A percentile compares a stretch with the other conserved stretches of the same genome.
Evolutionary conservation across 2,797 vertebrate genomes (phyloP).

Genomic region (Sphenopsis melanotis): DNA sequence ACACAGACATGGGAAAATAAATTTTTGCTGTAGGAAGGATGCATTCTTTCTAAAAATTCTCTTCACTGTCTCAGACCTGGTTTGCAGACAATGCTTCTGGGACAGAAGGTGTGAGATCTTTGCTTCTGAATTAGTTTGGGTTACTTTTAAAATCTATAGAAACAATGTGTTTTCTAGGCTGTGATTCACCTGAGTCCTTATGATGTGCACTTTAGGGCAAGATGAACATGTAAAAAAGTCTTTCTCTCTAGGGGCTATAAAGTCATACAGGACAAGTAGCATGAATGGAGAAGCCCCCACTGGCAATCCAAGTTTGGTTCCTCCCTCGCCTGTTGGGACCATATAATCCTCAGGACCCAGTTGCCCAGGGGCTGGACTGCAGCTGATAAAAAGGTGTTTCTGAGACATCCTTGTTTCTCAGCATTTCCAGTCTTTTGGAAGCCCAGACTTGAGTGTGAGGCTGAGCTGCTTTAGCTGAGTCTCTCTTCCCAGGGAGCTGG

Average conservation of each 20-base stretch:
- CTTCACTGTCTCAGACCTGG: background rate
- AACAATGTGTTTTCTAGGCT: background rate
- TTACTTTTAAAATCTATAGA: background rate
- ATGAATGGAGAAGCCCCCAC: background rate
- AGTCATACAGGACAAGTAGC: background rate
- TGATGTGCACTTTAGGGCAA: background rate
- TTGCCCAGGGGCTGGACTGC: background rate
- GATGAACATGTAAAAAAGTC: background rate
- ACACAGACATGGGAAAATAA: background rate
- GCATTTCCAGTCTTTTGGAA: background rate
- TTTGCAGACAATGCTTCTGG: background rate
- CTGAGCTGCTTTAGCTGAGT: background rate
- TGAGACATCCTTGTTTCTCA: background rate
- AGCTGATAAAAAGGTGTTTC: background rate
- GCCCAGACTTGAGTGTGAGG: background rate
- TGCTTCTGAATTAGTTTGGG: background rate
- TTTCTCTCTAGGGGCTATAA: background rate
- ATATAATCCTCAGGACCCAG: background rate
- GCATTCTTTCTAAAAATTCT: background rate
- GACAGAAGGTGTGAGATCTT: background rate
- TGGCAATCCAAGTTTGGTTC: background rate
- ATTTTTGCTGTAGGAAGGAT: background rate
- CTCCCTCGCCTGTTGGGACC: fast-evolving
- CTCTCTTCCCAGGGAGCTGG: background rate
- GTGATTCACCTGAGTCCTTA: background rate